These are phyloP conservation scores for Phalacrocorax pelagicus DNA, from an alignment of 2,113 vertebrate species.

Conservation along the genomic window DNA sequence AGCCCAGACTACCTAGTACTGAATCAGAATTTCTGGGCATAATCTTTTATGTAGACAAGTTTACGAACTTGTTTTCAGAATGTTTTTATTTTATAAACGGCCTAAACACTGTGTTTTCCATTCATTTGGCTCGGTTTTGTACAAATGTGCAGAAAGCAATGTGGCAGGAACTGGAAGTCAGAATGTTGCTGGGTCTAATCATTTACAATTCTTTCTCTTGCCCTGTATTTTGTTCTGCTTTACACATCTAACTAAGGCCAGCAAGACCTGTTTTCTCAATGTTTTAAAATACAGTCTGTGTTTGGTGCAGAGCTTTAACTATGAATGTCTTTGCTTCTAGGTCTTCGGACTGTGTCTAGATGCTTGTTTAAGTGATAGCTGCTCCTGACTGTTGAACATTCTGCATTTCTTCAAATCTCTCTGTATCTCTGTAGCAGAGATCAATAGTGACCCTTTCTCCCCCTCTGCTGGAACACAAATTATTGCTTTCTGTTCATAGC, in stretches of 20 bases:
- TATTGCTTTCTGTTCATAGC: background rate
- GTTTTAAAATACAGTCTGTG: background rate
- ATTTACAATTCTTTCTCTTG: background rate
- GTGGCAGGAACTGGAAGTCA: background rate
- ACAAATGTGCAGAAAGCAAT: background rate
- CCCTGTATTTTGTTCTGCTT: background rate
- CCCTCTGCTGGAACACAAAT: background rate
- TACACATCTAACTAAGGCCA: rapidly evolving
- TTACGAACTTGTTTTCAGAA: background rate
- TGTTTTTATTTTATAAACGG: background rate
- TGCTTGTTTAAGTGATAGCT: background rate
- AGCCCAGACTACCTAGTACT: background rate
- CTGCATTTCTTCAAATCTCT: background rate
- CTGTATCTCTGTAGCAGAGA: background rate
- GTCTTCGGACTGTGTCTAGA: background rate
- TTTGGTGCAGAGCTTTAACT: too few species aligned
- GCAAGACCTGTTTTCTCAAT: background rate
- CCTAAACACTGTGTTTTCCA: background rate
- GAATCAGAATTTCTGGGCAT: background rate
- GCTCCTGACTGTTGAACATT: background rate
- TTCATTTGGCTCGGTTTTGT: background rate
- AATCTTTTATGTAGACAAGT: background rate
- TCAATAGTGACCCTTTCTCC: background rate
- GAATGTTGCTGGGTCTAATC: background rate
- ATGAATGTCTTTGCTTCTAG: background rate